Conservation (phyloP, 1,140 invertebrate species). For the Maconellicoccus hirsutus region DNA sequence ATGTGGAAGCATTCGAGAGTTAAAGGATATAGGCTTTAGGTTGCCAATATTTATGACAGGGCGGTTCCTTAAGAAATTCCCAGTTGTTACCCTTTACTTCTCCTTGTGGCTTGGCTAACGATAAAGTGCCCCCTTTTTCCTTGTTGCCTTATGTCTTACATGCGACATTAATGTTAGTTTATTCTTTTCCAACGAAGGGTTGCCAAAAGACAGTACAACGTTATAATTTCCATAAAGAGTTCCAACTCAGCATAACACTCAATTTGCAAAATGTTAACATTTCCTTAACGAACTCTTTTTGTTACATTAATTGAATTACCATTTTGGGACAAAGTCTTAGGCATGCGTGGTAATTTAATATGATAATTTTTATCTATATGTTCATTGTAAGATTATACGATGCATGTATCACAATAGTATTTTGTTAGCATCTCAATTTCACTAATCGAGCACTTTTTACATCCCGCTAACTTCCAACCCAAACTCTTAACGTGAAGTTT, state of each 20-base stretch:
- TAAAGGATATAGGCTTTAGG: slow-evolving; percentile 8
- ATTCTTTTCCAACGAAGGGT: background rate
- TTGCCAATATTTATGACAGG: slow-evolving; percentile 8
- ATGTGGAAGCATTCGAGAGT: slow-evolving; percentile 3
- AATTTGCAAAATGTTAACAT: background rate
- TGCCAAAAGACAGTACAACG: background rate
- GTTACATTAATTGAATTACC: background rate
- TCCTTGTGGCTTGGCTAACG: background rate
- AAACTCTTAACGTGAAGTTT: no score
- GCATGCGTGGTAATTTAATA: background rate
- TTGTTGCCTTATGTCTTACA: background rate
- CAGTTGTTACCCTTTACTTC: background rate
- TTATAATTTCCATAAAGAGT: slow-evolving; percentile 10
- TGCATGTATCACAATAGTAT: no score
- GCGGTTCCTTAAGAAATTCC: background rate
- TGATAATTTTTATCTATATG: background rate
- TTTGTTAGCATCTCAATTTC: no score
- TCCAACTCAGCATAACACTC: slow-evolving; percentile 3
- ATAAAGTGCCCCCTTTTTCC: background rate
- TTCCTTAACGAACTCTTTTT: slow-evolving; percentile 4
- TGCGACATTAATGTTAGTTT: background rate
- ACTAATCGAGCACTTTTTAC: no score
- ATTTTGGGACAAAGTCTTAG: background rate
- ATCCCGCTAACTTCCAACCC: no score
- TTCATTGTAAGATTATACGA: no score